Base-by-base conservation (phyloP, 1,140 invertebrate species). In the Hycleus cichorii region DNA sequence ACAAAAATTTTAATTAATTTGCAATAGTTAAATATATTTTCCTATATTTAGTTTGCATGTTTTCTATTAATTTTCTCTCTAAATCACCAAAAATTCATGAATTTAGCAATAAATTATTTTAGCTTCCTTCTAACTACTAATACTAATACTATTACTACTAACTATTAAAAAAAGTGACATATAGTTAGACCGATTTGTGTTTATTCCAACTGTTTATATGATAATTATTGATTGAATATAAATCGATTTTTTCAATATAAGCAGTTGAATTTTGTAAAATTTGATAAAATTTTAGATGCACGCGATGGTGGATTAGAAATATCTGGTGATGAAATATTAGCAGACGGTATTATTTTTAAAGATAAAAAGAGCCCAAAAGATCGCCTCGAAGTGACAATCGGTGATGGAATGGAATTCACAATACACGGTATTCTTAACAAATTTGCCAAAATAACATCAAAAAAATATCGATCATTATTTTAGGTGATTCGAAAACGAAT, bases 401-500 rank as follows among this genome's bases (percentile, higher is more conserved):
- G 90, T 6, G 90, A 93, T 72, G 90, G 90, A 45, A 90, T 93
- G 86, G 90, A 93, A 75, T 90, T 93, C 69, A 91, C 88, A 3
- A 91, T 93, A 77, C 89, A 91, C 74, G 90, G 87, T 87, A 81
- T n/a, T n/a, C 40, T 42, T 78, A 62, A 58, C 18, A 18, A 18
- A 18, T 18, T 18, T 18, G 18, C 57, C 55, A 46, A 48, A 39
- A 25, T 43, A 59, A 24, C 1, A 3, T 39, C 18, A 7, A 39
- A 39, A 4, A 45, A 42, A 42, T 42, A 18, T 56, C 11, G 10
- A n/a, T 48, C 5, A 26, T 53, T 46, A 25, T 61, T 59, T 39
- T 58, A 62, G 63, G 63, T 39, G 69, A 74, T 64, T 72, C 69
- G 2, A 55, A 55, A 55, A 39, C 45, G 1, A 55, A 47, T 47